A percentile compares a stretch with the other conserved stretches of the same genome.
These are phyloP conservation scores for Yasuhikotakia modesta DNA, from an alignment of 2,797 vertebrate species.

Conservation along the genomic window DNA sequence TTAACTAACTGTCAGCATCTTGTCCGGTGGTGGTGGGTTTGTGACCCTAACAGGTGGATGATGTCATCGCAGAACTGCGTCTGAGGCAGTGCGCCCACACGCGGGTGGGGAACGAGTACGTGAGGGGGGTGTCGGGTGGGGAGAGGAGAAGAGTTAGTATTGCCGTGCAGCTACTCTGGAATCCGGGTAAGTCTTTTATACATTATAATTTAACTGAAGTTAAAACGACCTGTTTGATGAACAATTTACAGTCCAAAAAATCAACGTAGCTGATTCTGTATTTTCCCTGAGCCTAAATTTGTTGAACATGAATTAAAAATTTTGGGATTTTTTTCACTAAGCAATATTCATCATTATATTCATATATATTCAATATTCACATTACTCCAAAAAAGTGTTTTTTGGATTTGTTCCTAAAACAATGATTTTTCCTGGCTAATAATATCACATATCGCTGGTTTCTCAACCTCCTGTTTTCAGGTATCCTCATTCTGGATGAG, in stretches of 20 bases:
- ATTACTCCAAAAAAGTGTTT: too few species aligned
- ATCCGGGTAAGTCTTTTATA: conserved; percentile 84
- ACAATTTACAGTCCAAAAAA: too few species aligned
- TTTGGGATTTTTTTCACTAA: too few species aligned
- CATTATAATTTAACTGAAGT: too few species aligned
- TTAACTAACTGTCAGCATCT: neutral
- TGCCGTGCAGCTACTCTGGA: conserved; percentile 94
- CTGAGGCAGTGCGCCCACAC: conserved; percentile 92
- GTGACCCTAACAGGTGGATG: conserved; percentile 84
- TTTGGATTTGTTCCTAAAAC: too few species aligned
- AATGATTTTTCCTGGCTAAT: neutral
- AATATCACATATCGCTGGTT: neutral
- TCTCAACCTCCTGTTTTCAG: conserved; percentile 65
- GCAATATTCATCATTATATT: too few species aligned
- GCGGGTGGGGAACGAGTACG: conserved; percentile 85
- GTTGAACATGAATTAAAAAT: too few species aligned
- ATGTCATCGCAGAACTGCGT: conserved; percentile 92
- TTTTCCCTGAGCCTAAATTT: too few species aligned
- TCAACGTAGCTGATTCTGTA: too few species aligned
- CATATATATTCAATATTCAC: too few species aligned
- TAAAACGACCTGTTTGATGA: too few species aligned
- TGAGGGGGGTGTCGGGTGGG: conserved; percentile 89
- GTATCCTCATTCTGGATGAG: conserved; percentile 94
- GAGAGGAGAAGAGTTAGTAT: conserved; percentile 94
- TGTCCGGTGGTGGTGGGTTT: neutral